Evolutionary conservation across 1,140 invertebrate species (phyloP).

Genomic region (Drosophila watanabei): DNA sequence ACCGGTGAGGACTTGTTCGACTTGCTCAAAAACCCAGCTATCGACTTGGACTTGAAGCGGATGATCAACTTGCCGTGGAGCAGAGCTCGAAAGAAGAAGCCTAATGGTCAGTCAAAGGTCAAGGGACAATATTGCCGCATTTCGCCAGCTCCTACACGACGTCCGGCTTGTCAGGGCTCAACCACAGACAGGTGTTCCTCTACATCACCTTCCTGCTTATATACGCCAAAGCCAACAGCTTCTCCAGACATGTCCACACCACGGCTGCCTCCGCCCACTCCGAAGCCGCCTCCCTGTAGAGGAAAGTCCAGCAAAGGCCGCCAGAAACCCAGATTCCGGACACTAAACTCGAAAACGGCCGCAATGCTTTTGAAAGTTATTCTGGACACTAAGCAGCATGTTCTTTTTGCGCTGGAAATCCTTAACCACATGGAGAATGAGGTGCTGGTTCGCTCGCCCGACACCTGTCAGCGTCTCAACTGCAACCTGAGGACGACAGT

Average conservation of each 20-base stretch:
- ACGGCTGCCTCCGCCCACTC: not conserved
- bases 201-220: not conserved
- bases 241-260: not conserved
- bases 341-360: not conserved
- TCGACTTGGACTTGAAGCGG: not conserved
- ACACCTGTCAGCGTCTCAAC: not conserved
- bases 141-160: not conserved
- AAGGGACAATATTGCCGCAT: not conserved
- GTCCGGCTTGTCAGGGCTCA: not conserved
- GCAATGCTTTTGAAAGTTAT: conserved; percentile 12
- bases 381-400: conserved; percentile 36
- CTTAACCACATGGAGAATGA: conserved; percentile 53
- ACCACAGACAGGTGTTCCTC: not conserved
- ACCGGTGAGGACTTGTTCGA: not conserved
- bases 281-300: not conserved
- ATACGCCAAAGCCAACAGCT: not conserved
- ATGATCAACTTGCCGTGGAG: not conserved
- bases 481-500: not conserved
- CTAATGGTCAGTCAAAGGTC: not conserved
- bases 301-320: not conserved
- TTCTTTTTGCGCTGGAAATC: conserved; percentile 26
- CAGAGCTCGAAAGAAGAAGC: not conserved
- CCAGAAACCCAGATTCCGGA: not conserved
- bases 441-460: conserved; percentile 16
- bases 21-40: not conserved